Evolutionary conservation across 2,113 vertebrate genomes (phyloP).

Genomic region (Siphamia tubifer): DNA sequence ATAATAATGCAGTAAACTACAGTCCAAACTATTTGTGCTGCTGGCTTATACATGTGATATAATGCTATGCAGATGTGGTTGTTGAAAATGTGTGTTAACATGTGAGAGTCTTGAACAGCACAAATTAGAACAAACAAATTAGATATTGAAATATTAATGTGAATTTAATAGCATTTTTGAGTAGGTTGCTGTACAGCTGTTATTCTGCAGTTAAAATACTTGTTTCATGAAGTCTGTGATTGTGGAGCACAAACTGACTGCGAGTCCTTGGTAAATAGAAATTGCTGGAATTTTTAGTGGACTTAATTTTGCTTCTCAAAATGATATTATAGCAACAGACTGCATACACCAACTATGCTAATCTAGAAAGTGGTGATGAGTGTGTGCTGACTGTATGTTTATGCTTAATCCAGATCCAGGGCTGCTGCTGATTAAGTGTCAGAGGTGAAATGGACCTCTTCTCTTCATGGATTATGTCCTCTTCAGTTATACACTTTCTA

Average conservation of each 20-base stretch:
- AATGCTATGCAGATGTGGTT: too few relatives aligned
- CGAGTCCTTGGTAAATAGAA: too few relatives aligned
- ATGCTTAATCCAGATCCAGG: conserved; percentile 21
- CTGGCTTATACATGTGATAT: too few relatives aligned
- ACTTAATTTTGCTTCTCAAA: not conserved
- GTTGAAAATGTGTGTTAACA: too few relatives aligned
- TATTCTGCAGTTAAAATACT: not conserved
- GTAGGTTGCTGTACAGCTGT: not conserved
- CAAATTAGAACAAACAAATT: too few relatives aligned
- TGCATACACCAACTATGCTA: not conserved
- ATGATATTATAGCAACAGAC: too few relatives aligned
- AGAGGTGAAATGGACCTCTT: conserved; percentile 57
- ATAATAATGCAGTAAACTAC: too few relatives aligned
- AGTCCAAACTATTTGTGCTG: too few relatives aligned
- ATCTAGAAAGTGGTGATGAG: not conserved
- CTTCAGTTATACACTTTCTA: conserved; percentile 47
- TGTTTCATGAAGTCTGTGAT: not conserved
- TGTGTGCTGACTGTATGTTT: not conserved
- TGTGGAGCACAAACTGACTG: too few relatives aligned
- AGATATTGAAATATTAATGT: not conserved
- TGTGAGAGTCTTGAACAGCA: not conserved
- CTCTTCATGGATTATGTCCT: conserved; percentile 49
- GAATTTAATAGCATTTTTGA: not conserved
- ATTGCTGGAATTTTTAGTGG: too few relatives aligned
- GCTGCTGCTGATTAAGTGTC: conserved; percentile 42